Base-by-base conservation (phyloP, 2,888 invertebrate genomes). In the Orgyia antiqua region DNA sequence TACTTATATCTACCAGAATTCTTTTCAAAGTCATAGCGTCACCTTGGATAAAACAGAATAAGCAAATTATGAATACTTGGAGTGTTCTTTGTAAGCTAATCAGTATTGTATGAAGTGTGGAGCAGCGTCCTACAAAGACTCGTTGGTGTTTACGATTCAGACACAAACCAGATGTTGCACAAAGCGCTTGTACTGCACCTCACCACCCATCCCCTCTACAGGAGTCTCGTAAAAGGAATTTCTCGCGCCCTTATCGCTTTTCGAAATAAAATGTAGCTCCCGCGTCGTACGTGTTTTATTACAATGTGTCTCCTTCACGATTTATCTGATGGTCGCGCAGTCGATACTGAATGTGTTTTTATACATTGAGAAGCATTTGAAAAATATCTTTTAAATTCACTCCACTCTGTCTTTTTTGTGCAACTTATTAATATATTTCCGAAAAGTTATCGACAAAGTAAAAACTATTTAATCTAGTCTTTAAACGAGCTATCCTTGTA, bases 261-360 rank as follows among this genome's bases (percentile, higher is more conserved):
- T 75, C 70, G 78, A 83, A 86, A 86, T 86, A 84, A 84, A 83
- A 84, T 80, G 83, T 80, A 79, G 74, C 78, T 73, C 68, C 60
- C 67, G 67, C 74, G 58, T 69, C 74, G 78, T 76, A 79, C 82
- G 83, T 83, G 82, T 83, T 84, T 83, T 83, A 84, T 84, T 84
- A 82, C 76, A 63, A 62, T 59, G 65, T 66, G 72, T 75, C 76
- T 74, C 71, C 71, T 74, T 62, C 68, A 74, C 78, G 77, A 83
- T 80, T 83, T 83, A 83, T 80, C 79, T 83, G 74, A 63, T 66
- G 68, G 77, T 66, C 66, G 68, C 62, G 53, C 45, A 57, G 59
- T 49, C 67, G 62, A 57, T 55, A 54, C 60, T 64, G 56, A 68
- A 68, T 68, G 65, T 68, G 61, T 65, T 72, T 60, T 19, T 29